Base-by-base conservation (phyloP, 2,113 vertebrate genomes). In the Lepisosteus oculatus region DNA sequence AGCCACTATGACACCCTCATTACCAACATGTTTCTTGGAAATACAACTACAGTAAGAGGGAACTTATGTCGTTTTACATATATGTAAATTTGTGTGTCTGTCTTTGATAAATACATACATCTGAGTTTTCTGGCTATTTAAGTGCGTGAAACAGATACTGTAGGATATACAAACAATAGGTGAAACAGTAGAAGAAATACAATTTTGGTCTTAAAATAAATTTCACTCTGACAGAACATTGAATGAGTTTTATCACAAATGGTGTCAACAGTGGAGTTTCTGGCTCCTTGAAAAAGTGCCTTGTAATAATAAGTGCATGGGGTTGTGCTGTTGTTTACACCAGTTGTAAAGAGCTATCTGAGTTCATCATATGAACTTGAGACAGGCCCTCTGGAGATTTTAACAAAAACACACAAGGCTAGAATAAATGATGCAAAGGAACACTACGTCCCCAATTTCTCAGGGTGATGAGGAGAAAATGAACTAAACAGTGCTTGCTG, bases 391-490 rank as follows among this genome's bases (percentile, higher is more conserved):
- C 3, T n/a, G 69, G 69, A 44, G 8, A 62, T 7, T 3, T 6
- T 8, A 17, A 44, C 44, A 13, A 61, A 56, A 47, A 12, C 55
- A 69, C 57, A 17, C 70, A 63, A 47, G 17, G 9, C 56, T 42
- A 41, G 5, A n/a, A 45, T 65, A 69, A 43, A 63, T 29, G 43
- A 8, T 70, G 72, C 8, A 47, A 17, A 43, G 55, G 11, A 13
- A 14, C 71, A 56, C 43, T 15, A 51, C 17, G 65, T 67, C 68
- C 57, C 51, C 63, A 44, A 43, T 63, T 67, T 59, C 51, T 15
- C 41, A 43, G 51, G 43, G 67, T 29, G 45, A 69, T 11, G 29
- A 51, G 67, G 56, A 41, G 47, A 70, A 56, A 73, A 68, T 57
- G 67, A 43, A 15, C 45, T 70, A 67, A 69, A n/a, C 55, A 43